Evolutionary conservation across 2,113 vertebrate genomes (phyloP), one percentile per base, ranked within the genome.

Genomic region (Notarius lentiginosus): DNA sequence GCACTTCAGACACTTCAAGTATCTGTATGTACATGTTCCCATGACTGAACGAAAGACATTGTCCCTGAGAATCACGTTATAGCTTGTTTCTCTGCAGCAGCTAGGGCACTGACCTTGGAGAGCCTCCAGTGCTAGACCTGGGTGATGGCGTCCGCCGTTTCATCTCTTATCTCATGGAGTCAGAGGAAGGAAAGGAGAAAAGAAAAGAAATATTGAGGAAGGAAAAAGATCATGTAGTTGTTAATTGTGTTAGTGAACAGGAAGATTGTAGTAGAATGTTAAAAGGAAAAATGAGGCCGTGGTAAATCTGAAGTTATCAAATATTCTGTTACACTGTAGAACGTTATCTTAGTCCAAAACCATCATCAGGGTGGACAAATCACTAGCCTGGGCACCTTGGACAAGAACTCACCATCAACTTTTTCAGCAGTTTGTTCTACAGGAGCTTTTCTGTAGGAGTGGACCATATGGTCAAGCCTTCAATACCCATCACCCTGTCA

Each of bases 101-200:
- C 91, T 86, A 92, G 86, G 82, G 83, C 86, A 95, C 94, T 94
- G 92, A 93, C 93, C 92, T 93, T 92, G 65, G 85, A 56, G 89
- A 83, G 84, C 89, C 88, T 92, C 92, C 91, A 89, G 91, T 84
- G 88, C 90, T 27, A 86, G 79, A 85, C 89, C 88, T 92, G 88
- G 90, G 86, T 5, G 91, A 91, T 66, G 92, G 90, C 85, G 91
- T 93, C 91, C 91, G 92, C 85, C 86, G 81, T 88, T 94, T 94
- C 92, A 93, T 94, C 90, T 92, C 88, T 58, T 84, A 91, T 90
- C 88, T 88, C 90, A 84, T 70, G 79, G 14, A 80, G 27, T 30
- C 17, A 85, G 58, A 7, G 41, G 72, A 66, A 51, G 17, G 5
- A 27, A 51, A 15, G 60, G 22, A 61, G 53, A 24, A 60, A 58